Conservation (phyloP, 2,888 invertebrate genomes). For the Luperina nickerlii region DNA sequence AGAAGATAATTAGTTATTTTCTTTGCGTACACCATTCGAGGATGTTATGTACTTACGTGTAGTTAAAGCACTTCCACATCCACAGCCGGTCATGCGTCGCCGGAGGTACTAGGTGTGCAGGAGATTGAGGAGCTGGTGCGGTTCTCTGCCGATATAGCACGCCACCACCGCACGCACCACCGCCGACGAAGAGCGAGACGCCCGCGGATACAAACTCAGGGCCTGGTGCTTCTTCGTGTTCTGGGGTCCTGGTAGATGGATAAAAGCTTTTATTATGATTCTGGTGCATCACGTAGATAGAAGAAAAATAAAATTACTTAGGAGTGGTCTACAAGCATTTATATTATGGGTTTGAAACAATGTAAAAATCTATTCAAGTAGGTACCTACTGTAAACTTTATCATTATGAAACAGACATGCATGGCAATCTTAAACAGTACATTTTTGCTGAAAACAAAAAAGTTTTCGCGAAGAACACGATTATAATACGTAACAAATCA, state of each 20-base stretch:
- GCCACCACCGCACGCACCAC: constrained; percentile 89
- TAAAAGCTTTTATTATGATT: background rate
- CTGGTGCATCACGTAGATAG: background rate
- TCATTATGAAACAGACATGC: background rate
- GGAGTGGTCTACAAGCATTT: background rate
- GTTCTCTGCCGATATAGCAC: constrained; percentile 90
- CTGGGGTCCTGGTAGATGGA: constrained; percentile 68
- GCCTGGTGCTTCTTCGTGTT: constrained; percentile 86
- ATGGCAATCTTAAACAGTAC: background rate
- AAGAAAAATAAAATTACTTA: background rate
- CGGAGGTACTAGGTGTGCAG: constrained; percentile 90
- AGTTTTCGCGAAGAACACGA: background rate
- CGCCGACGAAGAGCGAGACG: constrained; percentile 91
- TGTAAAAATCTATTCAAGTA: background rate
- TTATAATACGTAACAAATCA: background rate
- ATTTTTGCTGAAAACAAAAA: background rate
- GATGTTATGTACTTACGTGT: constrained; percentile 87
- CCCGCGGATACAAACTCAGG: constrained; percentile 92
- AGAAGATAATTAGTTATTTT: background rate
- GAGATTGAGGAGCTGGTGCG: constrained; percentile 85
- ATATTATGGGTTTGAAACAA: background rate
- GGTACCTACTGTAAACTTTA: background rate
- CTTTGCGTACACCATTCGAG: background rate
- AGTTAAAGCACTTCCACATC: constrained; percentile 93
- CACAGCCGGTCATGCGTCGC: constrained; percentile 91